Percentiles rank a stretch among this genome's conserved stretches.
phyloP scores from a whole-genome alignment of 2,113 vertebrate genomes.

The Lates calcarifer region DNA sequence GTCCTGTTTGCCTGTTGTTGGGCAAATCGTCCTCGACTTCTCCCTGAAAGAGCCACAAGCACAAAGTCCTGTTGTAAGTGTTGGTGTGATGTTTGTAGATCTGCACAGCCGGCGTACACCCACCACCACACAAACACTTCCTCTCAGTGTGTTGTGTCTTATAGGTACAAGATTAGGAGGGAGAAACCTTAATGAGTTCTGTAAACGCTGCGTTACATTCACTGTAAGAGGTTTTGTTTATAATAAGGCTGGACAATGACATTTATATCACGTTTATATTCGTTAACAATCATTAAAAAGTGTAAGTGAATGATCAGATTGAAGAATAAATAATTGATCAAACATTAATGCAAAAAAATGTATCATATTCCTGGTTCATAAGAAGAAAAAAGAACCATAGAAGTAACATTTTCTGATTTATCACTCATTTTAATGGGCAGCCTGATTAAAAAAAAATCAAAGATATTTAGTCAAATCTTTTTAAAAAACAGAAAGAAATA shows the following conservation, averaged over 20 bases:
- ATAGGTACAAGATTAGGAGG: background rate
- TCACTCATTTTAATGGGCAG: too few relatives aligned
- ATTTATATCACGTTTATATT: too few relatives aligned
- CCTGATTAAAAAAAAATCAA: too few relatives aligned
- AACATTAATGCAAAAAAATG: too few relatives aligned
- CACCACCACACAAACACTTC: background rate
- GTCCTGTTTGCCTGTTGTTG: background rate
- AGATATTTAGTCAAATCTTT: background rate
- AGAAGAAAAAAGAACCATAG: too few relatives aligned
- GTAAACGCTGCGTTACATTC: background rate
- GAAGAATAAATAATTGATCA: background rate
- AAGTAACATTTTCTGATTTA: too few relatives aligned
- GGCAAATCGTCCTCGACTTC: background rate
- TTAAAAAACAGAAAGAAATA: background rate
- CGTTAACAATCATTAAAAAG: too few relatives aligned
- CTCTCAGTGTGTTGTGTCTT: background rate
- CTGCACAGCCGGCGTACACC: background rate
- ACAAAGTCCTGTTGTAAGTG: background rate
- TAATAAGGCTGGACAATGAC: background rate
- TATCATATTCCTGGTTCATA: too few relatives aligned
- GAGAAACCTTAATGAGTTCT: slow-evolving; percentile 5
- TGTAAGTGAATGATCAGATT: background rate
- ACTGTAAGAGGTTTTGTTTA: background rate
- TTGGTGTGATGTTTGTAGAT: background rate
- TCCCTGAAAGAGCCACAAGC: background rate